Evolutionary conservation across 1,140 invertebrate genomes (phyloP), one percentile per base, ranked within the genome.

Genomic region (Pseudomyrmex cubaensis): DNA sequence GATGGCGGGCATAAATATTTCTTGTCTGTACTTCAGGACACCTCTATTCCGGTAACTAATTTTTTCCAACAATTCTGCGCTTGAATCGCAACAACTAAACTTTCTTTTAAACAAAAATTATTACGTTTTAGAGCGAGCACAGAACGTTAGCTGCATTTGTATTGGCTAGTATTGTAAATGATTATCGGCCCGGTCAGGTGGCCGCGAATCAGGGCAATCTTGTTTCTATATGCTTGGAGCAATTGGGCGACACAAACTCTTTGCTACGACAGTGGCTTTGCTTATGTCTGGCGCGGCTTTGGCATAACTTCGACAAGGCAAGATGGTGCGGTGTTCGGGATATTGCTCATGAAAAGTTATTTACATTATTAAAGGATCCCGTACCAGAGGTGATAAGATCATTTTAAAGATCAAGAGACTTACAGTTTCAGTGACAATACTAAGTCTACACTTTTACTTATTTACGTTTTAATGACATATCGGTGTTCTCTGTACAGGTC

Each of bases 1-100:
- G 99, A 99, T 82, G 97, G 97, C 93, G 98, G 98, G 0, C 98
- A 99, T 93, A 98, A 98, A 92, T 99, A 99, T 93, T 99, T 99
- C 92, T 94, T 99, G 35, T 96, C 97, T 44, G 97, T 99, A 62
- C 95, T 99, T 12, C 96, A 98, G 92, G 99, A 99, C 93, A 95
- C 96, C 35, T 95, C 96, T 13, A 97, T 99, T 88, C 96, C 96
- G 80, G 97, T 98, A 94, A 95, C 7, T 80, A 48, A 69, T 46
- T 61, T 80, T n/a, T 70, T 70, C 0, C 10, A 15, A 2, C 15
- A 78, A 57, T 9, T 44, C 35, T 22, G 3, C 4, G 9, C 12
- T 7, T 17, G 4, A n/a, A 46, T 1, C 44, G 20, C 13, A 22
- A 22, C 2, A 9, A n/a, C 12, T 50, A 72, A 78, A 80, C 15